phyloP scores from a whole-genome alignment of 2,797 vertebrate genomes.

The Siniperca scherzeri region DNA sequence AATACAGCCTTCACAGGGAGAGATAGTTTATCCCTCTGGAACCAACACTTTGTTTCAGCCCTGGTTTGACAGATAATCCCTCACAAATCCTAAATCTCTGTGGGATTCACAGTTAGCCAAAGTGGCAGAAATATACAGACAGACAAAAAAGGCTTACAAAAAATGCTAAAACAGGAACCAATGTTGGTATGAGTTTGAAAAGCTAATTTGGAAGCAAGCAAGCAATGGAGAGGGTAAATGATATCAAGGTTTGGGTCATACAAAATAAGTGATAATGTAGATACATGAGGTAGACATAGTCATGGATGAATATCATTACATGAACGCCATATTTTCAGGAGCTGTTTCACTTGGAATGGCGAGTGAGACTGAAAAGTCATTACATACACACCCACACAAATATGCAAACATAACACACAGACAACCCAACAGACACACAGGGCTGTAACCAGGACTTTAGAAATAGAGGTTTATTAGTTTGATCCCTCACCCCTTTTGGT shows the following conservation, averaged over 20 bases:
- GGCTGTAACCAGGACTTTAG: background rate
- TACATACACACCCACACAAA: slow-evolving; percentile 4
- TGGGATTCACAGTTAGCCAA: slow-evolving; percentile 65
- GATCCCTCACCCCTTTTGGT: background rate
- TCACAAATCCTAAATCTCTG: slow-evolving; percentile 76
- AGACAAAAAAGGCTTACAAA: slow-evolving; percentile 28
- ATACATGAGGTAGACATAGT: background rate
- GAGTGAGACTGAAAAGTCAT: background rate
- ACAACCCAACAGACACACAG: slow-evolving; percentile 15
- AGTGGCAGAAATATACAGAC: slow-evolving; percentile 59
- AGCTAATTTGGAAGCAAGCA: slow-evolving; percentile 20
- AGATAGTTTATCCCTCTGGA: slow-evolving; percentile 71
- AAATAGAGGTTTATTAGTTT: background rate
- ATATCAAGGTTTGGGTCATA: background rate
- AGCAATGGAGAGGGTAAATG: background rate
- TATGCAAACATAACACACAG: slow-evolving; percentile 18
- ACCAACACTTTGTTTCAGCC: slow-evolving; percentile 73
- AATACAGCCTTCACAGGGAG: slow-evolving; percentile 70
- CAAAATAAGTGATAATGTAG: background rate
- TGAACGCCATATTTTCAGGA: background rate
- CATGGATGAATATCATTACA: background rate
- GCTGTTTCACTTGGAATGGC: background rate
- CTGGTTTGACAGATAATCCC: slow-evolving; percentile 73
- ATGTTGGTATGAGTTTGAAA: slow-evolving; percentile 18
- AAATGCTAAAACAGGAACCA: slow-evolving; percentile 30